Evolutionary conservation across 2,888 invertebrate genomes (phyloP).

Genomic region (Ophion ellenae): DNA sequence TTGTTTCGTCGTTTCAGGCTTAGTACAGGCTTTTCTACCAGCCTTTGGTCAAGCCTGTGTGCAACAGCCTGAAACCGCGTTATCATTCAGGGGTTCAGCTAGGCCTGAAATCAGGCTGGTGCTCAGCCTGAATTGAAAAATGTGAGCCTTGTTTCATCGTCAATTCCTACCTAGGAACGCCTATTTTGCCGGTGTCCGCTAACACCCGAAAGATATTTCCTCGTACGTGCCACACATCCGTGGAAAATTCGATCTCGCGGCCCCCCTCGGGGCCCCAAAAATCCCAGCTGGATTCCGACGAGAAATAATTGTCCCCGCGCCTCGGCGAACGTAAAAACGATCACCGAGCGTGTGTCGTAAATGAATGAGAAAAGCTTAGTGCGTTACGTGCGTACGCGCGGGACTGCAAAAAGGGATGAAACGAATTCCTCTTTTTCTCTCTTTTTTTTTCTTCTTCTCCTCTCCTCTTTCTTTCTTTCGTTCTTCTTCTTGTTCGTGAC

Average conservation of each 20-base stretch:
- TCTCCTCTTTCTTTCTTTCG: conserved; percentile 15
- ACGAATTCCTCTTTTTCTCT: conserved; percentile 44
- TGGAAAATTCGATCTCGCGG: conserved; percentile 29
- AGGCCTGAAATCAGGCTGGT: too few species aligned
- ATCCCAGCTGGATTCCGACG: conserved; percentile 46
- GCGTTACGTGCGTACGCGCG: conserved; percentile 12
- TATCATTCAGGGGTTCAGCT: too few species aligned
- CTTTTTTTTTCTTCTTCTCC: conserved; percentile 26
- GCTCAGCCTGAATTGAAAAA: too few species aligned
- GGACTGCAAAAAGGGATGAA: conserved; percentile 51
- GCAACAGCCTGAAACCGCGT: too few species aligned
- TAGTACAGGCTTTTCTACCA: too few species aligned
- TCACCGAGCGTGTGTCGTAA: conserved; percentile 21
- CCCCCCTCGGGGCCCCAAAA: background rate
- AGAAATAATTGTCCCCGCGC: conserved; percentile 32
- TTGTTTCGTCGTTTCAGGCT: too few species aligned
- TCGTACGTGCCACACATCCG: conserved; percentile 42
- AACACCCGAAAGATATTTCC: too few species aligned
- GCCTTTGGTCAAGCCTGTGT: too few species aligned
- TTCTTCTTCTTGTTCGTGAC: conserved; percentile 76
- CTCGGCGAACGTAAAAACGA: conserved; percentile 1
- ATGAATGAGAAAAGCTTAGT: conserved; percentile 41
- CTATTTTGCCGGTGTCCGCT: too few species aligned
- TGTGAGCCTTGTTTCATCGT: too few species aligned
- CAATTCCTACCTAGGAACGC: too few species aligned